Conservation (phyloP, 2,888 invertebrate genomes). For the Scelioninae gen. 1 region DNA sequence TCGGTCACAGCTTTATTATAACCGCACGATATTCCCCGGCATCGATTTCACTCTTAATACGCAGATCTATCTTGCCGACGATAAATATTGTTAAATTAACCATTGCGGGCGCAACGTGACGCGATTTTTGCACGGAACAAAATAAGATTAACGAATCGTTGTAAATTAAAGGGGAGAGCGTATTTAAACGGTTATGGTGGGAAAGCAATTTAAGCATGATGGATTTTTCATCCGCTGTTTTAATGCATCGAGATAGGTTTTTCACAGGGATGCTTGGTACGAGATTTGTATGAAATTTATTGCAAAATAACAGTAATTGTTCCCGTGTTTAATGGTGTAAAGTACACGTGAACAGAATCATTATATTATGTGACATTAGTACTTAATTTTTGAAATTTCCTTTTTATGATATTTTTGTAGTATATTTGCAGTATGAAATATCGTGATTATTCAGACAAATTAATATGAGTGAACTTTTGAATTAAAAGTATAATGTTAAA, state of each 20-base stretch:
- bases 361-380: no score
- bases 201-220: constrained; percentile 39
- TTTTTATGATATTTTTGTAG: no score
- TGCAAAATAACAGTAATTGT: not conserved
- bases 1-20: constrained; percentile 58
- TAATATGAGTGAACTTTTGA: no score
- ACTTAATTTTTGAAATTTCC: no score
- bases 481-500: no score
- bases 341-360: no score
- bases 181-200: constrained; percentile 12
- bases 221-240: constrained; percentile 29
- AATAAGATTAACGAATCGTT: constrained; percentile 42
- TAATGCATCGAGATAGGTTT: constrained; percentile 17
- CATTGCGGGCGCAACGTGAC: constrained; percentile 30
- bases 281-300: not conserved
- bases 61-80: constrained; percentile 29
- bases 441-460: no score
- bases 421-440: no score
- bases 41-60: constrained; percentile 33
- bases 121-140: constrained; percentile 11
- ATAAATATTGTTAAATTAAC: constrained; percentile 49
- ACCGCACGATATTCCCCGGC: constrained; percentile 26
- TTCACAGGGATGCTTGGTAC: not conserved
- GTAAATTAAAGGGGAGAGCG: constrained; percentile 37
- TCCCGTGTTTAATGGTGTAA: no score